phyloP scores from a whole-genome alignment of 2,888 invertebrate species.

The Miltochrista miniata region DNA sequence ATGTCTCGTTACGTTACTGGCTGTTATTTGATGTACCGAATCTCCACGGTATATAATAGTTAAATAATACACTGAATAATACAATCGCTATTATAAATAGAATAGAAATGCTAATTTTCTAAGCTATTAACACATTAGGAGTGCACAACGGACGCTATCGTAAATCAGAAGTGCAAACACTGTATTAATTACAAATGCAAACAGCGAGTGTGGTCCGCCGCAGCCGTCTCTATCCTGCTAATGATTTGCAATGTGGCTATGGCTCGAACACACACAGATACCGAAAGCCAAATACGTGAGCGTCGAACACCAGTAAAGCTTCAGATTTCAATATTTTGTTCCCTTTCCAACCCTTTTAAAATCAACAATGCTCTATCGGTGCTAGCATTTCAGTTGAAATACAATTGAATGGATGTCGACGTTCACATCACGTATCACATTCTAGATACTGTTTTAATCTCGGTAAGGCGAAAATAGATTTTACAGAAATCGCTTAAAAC shows the following conservation, averaged over 20 bases:
- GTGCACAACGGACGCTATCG: conserved; percentile 72
- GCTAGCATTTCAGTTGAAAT: not conserved
- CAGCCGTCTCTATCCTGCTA: conserved; percentile 80
- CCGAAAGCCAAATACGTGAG: conserved; percentile 11
- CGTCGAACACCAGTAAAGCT: conserved; percentile 3
- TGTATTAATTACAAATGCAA: conserved; percentile 84
- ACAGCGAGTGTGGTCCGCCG: conserved; percentile 80
- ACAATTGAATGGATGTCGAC: not conserved
- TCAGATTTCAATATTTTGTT: conserved; percentile 15
- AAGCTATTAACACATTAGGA: conserved; percentile 81
- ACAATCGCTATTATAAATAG: conserved; percentile 12
- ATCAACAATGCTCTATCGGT: conserved; percentile 11
- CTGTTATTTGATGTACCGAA: not conserved
- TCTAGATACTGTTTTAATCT: no score
- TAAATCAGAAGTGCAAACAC: conserved; percentile 82
- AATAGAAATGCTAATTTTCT: conserved; percentile 61
- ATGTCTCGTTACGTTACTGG: no score
- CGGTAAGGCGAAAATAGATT: no score
- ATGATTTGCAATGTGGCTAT: conserved; percentile 78
- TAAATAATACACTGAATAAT: not conserved
- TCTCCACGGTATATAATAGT: no score
- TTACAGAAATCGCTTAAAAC: no score
- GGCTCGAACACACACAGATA: conserved; percentile 30
- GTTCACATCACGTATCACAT: no score
- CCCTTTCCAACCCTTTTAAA: conserved; percentile 4